Base-by-base conservation (phyloP, 2,888 invertebrate genomes). In the Macrophya annulata region DNA sequence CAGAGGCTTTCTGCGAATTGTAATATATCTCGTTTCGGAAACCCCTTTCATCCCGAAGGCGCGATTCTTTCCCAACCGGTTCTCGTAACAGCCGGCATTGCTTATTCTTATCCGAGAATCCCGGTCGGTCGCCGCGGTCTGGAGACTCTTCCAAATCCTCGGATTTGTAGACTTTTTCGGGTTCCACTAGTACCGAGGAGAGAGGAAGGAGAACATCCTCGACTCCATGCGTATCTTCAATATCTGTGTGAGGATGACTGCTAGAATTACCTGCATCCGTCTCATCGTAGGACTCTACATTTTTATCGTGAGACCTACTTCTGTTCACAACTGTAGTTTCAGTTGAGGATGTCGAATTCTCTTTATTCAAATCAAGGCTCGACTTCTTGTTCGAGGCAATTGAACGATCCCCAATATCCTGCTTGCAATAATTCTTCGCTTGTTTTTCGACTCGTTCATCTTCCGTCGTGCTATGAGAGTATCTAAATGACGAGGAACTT, bases 101-200 rank as follows among this genome's bases (percentile, higher is more conserved):
- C 68, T 37, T 68, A 37, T 68, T 68, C 37, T 68, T 68, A 37
- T 74, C 21, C 72, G 72, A 74, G 45, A n/a, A 45, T 74, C 12
- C 21, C 4, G 21, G 43, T n/a, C 45, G 72, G n/a, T 74, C 25
- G 8, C 9, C n/a, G 43, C 45, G 8, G n/a, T 45, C n/a, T 25
- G 72, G 25, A 12, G 45, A 21, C 72, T 45, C 45, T 45, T 74
- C 12, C 45, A 74, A 74, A 74, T 74, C 45, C 10, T 25, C 12
- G 21, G 45, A 45, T 45, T 25, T 45, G 45, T 74, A 45, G 15
- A 45, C 4, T 25, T 43, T 4, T 25, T n/a, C 45, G 43, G 72
- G 72, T 45, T 45, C 72, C 21, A 74, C 25, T 8, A 10, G 4
- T 4, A 21, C 45, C 45, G 72, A 45, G 45, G 10, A 21, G 72